phyloP scores from a whole-genome alignment of 1,140 invertebrate genomes.

The Cherax destructor region DNA sequence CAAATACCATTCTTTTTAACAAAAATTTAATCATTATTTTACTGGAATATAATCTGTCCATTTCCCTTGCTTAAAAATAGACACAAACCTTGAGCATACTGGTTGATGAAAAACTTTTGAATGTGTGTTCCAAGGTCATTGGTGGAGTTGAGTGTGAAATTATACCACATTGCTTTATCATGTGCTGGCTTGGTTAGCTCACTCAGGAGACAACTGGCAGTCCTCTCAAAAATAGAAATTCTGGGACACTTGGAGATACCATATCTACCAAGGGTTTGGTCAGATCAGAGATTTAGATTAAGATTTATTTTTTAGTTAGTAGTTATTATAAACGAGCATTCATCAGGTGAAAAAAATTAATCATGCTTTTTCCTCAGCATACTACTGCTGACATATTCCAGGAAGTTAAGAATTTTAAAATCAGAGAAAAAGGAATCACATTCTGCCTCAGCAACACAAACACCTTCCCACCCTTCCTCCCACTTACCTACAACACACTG shows the following conservation, averaged over 20 bases:
- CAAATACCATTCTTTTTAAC: not conserved
- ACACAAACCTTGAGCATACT: slow-evolving; percentile 7
- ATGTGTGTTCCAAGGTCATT: not conserved
- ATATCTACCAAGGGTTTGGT: not conserved
- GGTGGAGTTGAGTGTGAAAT: slow-evolving; percentile 1
- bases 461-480: too few relatives aligned
- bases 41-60: not conserved
- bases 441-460: too few relatives aligned
- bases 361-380: not conserved
- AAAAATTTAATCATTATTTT: not conserved
- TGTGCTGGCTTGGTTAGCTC: not conserved
- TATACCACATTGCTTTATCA: slow-evolving; percentile 4
- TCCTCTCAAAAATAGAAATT: not conserved
- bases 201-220: slow-evolving; percentile 8
- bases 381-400: not conserved
- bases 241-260: slow-evolving; percentile 1
- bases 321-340: not conserved
- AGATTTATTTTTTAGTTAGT: not conserved
- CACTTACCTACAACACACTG: too few relatives aligned
- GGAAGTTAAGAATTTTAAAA: too few relatives aligned
- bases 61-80: not conserved
- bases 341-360: not conserved
- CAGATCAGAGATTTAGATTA: not conserved
- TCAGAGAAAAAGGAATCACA: too few relatives aligned
- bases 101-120: not conserved